Evolutionary conservation across 2,888 invertebrate species (phyloP), one percentile per base, ranked within the genome.

Genomic region (Ditylenchus weischeri): DNA sequence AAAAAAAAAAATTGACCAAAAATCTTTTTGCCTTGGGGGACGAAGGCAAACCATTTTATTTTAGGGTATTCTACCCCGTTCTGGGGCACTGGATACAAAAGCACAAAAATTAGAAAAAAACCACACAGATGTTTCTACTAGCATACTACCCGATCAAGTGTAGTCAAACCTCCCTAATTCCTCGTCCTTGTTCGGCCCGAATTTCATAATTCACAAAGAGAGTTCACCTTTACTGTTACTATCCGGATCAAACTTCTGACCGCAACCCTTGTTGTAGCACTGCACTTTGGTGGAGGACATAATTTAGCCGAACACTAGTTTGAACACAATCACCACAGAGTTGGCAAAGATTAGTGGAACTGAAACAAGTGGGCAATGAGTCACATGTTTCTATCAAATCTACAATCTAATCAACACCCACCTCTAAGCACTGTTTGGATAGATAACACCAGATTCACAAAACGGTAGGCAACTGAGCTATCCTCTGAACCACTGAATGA

Each of bases 391-490:
- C 6, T 62, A 48, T 47, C 43, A 62, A 62, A 47, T 62, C n/a
- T n/a, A n/a, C n/a, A n/a, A n/a, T n/a, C 23, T 62, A 43, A 43
- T 19, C 23, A 36, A 15, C 29, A 38, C 59, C 21, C 88, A 95
- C 96, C 91, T 88, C 93, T 90, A 81, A 92, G 91, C 18, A 96
- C 95, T 69, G 94, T 96, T 80, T 94, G 88, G 74, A 96, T 93
- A 1, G 95, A 94, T 82, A 92, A 88, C 48, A 96, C 88, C 66
- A 96, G 87, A 85, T 93, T 91, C 73, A 95, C 87, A 63, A 92
- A 86, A 85, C 95, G 94, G 64, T 90, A 89, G 85, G 93, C 95
- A 6, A 90, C 87, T 87, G 81, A 89, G 91, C 72, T 64, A 8
- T 75, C 72, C 61, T 76, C 76, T 19, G 29, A 19, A 66, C 47